phyloP scores from a whole-genome alignment of 1,140 invertebrate genomes.

The Aphis craccivora region DNA sequence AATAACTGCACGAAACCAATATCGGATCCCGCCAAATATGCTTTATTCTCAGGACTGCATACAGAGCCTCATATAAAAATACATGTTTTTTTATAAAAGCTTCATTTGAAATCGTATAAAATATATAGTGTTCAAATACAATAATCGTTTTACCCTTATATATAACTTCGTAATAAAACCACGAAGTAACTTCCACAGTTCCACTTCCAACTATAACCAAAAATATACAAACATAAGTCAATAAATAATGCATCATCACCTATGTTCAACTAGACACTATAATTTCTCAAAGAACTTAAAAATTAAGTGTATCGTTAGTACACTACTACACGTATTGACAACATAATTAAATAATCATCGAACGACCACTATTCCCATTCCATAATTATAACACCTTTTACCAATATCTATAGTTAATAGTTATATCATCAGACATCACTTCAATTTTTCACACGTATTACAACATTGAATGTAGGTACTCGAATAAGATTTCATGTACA shows the following conservation, averaged over 20 bases:
- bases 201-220: background rate
- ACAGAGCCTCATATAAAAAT: background rate
- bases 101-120: background rate
- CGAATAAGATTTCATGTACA: background rate
- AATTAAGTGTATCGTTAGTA: background rate
- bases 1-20: background rate
- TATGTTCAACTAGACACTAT: background rate
- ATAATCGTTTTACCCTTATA: background rate
- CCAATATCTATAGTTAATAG: background rate
- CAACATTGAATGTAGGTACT: background rate
- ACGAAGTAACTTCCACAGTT: background rate
- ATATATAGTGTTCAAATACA: background rate
- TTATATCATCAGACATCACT: background rate
- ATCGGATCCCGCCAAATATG: background rate
- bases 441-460: background rate
- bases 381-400: background rate
- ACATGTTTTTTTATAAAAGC: background rate
- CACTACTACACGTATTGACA: background rate
- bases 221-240: background rate
- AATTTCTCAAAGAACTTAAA: background rate
- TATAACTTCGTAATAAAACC: background rate
- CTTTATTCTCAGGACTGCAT: too few species aligned
- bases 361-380: background rate
- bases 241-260: background rate
- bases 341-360: background rate